Evolutionary conservation across 1,140 invertebrate species (phyloP), one percentile per base, ranked within the genome.

Genomic region (Trinorchestia longiramus): DNA sequence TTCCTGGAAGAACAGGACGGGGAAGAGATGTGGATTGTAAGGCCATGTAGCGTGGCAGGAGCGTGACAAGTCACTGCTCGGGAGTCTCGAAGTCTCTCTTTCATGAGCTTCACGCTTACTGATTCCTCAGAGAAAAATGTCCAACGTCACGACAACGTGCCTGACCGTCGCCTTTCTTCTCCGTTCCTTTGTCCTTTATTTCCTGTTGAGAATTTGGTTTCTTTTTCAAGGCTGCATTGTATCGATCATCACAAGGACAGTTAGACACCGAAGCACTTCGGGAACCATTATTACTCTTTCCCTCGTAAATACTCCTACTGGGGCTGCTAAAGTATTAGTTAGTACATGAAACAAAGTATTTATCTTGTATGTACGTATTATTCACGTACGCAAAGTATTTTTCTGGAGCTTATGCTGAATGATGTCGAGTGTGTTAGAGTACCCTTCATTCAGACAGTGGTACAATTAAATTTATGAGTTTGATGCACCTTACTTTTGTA

Each of bases 61-160:
- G 88, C 88, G 88, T 90, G 88, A 90, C 88, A 15, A 4, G 88
- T 28, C 41, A 41, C 41, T 15, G 88, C 44, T 94, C 36, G 0
- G 44, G 44, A 47, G 92, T 44, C 92, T 94, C 47, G 43, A 40
- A 94, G 43, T 8, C 43, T 47, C 44, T 94, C 92, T 94, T 94
- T 94, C 92, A 43, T 45, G 43, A 94, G 92, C 92, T 94, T 94
- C 92, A 94, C 92, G 92, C 92, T 94, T 47, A 40, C 92, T 94
- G 92, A 42, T 47, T 94, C 92, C 40, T 11, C 23, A 15, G 92
- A 94, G 92, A 94, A 94, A 90, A 94, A 94, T 44, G 36, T 94
- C 92, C 92, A 94, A 40, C 43, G 92, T 94, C 92, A 94, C 92
- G 92, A 47, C 44, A 47, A 77, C 62, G 62, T 77, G 92, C 92